A percentile compares a stretch with the other conserved stretches of the same genome.
Evolutionary conservation across 2,113 vertebrate species (phyloP).

Genomic region (Butastur rufipennis): DNA sequence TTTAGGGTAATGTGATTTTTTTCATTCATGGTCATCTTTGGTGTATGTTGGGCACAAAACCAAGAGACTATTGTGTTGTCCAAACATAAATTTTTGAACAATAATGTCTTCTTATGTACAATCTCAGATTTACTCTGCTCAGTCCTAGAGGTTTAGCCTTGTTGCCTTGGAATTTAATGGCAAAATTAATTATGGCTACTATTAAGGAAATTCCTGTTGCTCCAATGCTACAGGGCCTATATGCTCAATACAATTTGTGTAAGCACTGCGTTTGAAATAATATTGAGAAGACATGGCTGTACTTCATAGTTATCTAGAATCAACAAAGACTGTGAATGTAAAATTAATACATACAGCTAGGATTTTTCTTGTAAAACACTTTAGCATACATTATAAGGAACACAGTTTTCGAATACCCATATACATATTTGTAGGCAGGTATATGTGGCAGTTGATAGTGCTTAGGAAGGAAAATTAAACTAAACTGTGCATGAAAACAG

Average conservation of each 20-base stretch:
- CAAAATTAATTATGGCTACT: not conserved
- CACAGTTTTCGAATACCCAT: not conserved
- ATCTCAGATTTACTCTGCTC: not conserved
- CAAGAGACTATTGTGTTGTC: not conserved
- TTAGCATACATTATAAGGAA: not conserved
- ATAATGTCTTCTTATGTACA: not conserved
- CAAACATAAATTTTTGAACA: not conserved
- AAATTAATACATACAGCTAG: not conserved
- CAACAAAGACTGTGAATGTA: not conserved
- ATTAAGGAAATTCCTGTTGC: not conserved
- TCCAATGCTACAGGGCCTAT: not conserved
- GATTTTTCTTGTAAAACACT: not conserved
- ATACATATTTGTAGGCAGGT: not conserved
- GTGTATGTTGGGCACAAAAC: not conserved
- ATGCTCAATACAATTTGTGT: not conserved
- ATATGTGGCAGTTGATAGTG: not conserved
- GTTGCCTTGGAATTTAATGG: not conserved
- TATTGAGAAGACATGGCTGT: not conserved
- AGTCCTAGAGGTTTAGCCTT: not conserved
- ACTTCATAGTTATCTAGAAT: not conserved
- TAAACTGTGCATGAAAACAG: not conserved
- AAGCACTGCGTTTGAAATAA: not conserved
- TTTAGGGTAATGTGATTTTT: not conserved
- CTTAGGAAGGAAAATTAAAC: not conserved
- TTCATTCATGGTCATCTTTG: not conserved